phyloP scores from a whole-genome alignment of 53 echinoderm and acorn worm genomes.

The Temnopleurus reevesii region DNA sequence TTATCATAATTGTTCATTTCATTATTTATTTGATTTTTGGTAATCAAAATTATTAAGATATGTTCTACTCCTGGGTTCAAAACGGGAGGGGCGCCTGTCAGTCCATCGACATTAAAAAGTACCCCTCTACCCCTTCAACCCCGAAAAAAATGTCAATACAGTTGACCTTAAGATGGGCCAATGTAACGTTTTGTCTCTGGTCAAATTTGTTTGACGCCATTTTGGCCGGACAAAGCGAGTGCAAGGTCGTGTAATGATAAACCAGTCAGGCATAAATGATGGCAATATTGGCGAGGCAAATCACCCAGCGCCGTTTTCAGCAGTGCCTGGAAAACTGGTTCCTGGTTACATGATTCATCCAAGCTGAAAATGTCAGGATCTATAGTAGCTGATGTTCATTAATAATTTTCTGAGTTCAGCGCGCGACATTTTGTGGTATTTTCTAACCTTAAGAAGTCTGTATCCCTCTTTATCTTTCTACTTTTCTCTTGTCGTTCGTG shows the following conservation, averaged over 20 bases:
- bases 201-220: constrained; percentile 19
- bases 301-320: not conserved
- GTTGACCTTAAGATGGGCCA: too few species aligned
- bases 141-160: too few species aligned
- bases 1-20: too few species aligned
- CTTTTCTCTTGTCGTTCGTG: too few species aligned
- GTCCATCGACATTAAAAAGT: too few species aligned
- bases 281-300: not conserved
- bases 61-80: too few species aligned
- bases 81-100: too few species aligned
- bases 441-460: constrained; percentile 10
- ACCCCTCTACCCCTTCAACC: too few species aligned
- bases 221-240: too few species aligned
- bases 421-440: constrained; percentile 11
- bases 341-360: not conserved
- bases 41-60: too few species aligned
- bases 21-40: too few species aligned
- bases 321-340: too few species aligned
- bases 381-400: constrained; percentile 1
- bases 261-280: constrained; percentile 11
- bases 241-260: constrained; percentile 15
- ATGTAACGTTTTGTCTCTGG: not conserved
- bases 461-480: not conserved
- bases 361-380: constrained; percentile 31
- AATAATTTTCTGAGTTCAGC: constrained; percentile 5